A percentile compares a stretch with the other conserved stretches of the same genome.
Conservation (phyloP, 2,888 invertebrate genomes). For the Synergus laeviventris region DNA sequence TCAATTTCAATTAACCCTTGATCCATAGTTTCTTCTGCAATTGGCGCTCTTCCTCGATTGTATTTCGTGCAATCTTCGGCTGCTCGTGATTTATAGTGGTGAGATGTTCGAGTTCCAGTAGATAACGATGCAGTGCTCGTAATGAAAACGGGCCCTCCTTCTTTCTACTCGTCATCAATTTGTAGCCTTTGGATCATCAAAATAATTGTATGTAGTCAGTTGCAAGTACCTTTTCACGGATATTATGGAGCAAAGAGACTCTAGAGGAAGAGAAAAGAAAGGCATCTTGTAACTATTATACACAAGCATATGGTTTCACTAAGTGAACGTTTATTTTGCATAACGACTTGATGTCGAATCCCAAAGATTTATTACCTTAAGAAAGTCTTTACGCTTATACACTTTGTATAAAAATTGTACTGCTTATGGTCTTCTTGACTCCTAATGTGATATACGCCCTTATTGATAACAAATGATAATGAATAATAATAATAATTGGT, state of each 20-base stretch:
- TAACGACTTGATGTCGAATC: background rate
- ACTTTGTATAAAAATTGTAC: background rate
- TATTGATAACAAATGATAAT: too few species aligned
- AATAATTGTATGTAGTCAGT: constrained; percentile 29
- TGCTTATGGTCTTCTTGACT: too few species aligned
- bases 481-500: background rate
- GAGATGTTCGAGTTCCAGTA: constrained; percentile 15
- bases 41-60: background rate
- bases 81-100: constrained; percentile 4
- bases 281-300: background rate
- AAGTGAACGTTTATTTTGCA: constrained; percentile 14
- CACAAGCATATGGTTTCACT: background rate
- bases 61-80: background rate
- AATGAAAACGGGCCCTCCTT: constrained; percentile 13
- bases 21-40: background rate
- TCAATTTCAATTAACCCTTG: too few species aligned
- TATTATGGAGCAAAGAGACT: background rate
- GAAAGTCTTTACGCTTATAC: background rate
- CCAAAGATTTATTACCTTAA: background rate
- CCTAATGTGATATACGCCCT: too few species aligned
- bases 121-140: background rate
- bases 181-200: constrained; percentile 8
- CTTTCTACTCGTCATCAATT: constrained; percentile 30
- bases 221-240: constrained; percentile 4
- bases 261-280: background rate